Conservation (phyloP, 2,888 invertebrate species). For the Ischnus inquisitorius region DNA sequence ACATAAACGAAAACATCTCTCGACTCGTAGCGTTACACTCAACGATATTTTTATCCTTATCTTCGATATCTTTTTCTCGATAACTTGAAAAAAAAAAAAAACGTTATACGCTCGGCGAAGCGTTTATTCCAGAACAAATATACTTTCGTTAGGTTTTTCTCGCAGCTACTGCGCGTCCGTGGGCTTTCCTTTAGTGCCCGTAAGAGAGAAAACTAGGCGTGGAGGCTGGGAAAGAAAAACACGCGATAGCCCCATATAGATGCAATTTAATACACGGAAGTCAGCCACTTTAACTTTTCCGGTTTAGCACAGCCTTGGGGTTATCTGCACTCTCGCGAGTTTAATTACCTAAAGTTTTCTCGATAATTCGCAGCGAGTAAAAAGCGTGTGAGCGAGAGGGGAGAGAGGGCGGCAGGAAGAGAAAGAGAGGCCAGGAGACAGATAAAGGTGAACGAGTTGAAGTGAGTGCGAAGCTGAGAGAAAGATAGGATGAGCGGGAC, state of each 20-base stretch:
- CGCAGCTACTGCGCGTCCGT: not conserved
- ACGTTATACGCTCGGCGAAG: slow-evolving; percentile 4
- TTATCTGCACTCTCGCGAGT: slow-evolving; percentile 81
- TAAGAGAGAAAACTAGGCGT: not conserved
- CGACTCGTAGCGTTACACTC: not conserved
- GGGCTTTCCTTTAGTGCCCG: slow-evolving; percentile 15
- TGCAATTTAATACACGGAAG: slow-evolving; percentile 78
- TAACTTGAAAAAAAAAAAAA: slow-evolving; percentile 39
- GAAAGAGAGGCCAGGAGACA: slow-evolving; percentile 16
- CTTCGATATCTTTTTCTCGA: slow-evolving; percentile 32
- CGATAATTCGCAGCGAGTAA: slow-evolving; percentile 79
- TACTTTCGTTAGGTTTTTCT: not conserved
- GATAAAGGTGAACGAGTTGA: slow-evolving; percentile 18
- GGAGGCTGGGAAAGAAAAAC: slow-evolving; percentile 59
- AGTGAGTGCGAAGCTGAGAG: slow-evolving; percentile 34
- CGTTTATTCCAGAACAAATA: slow-evolving; percentile 6
- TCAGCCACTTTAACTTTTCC: slow-evolving; percentile 83
- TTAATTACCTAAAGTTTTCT: slow-evolving; percentile 83
- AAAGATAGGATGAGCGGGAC: slow-evolving; percentile 62
- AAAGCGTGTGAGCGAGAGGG: slow-evolving; percentile 8
- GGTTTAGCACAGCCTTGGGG: slow-evolving; percentile 78
- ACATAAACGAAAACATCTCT: slow-evolving; percentile 36
- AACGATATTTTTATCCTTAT: slow-evolving; percentile 18
- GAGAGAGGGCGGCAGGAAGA: slow-evolving; percentile 17
- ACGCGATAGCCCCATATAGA: slow-evolving; percentile 65